Base-by-base conservation (phyloP, 2,888 invertebrate genomes). In the Hymenopus coronatus region DNA sequence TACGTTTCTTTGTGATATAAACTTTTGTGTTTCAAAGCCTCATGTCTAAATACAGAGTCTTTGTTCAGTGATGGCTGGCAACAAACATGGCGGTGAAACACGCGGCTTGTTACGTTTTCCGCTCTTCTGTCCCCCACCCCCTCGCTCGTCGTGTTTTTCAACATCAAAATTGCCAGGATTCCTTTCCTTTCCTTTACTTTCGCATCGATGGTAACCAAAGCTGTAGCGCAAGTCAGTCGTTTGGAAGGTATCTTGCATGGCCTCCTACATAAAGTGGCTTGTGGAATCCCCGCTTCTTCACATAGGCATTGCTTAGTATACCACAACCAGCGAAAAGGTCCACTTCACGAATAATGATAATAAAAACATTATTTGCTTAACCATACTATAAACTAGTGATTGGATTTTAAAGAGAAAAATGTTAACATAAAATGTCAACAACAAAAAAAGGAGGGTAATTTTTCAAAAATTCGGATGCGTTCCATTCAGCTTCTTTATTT, bases 91-190 rank as follows among this genome's bases (percentile, higher is more conserved):
- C 86, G 88, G 88, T 84, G 88, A 82, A 70, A 81, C 30, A 54
- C 40, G 88, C 83, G 46, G 84, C 85, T 82, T 82, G 30, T 70
- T 70, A 83, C 84, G 84, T 82, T 85, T 88, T 86, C 88, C 70
- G 82, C 81, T 40, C 85, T 85, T 87, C 83, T 83, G 70, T 89
- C 88, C 85, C 81, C 88, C 88, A 20, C 82, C 46, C 20, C 20
- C 83, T 83, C 30, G 82, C 86, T 88, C 82, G 30, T 88, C 88
- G 30, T 88, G 89, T 89, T 87, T 88, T 84, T 88, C 89, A 84
- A 82, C 89, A 84, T 87, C 85, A 84, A 89, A 89, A 90, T 90
- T 90, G 90, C 86, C 89, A 88, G 85, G 54, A 70, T 70, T 90
- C 89, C 89, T 90, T 88, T 85, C 88, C 88, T 85, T 88, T 87